Evolutionary conservation across 2,113 vertebrate genomes (phyloP).

Genomic region (Paratilapia polleni): DNA sequence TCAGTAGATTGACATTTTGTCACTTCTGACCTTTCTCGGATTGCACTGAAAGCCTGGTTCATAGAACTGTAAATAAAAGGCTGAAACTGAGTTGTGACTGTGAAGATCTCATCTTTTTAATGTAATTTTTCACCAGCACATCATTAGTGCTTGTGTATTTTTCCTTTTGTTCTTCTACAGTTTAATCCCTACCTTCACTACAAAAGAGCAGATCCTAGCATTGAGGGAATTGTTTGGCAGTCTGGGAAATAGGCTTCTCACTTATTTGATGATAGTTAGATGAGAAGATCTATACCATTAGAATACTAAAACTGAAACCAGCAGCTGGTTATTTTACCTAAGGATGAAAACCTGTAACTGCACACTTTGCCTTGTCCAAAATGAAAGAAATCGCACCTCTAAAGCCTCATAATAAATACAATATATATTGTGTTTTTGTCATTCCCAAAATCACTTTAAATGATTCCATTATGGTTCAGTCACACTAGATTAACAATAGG

Average conservation of each 20-base stretch:
- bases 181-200: neutral
- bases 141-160: neutral
- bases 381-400: neutral
- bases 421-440: neutral
- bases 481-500: neutral
- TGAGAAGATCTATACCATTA: neutral
- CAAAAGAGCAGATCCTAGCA: neutral
- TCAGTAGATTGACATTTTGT: slow-evolving; percentile 1
- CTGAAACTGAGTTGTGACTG: neutral
- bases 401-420: neutral
- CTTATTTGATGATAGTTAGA: neutral
- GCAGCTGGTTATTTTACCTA: neutral
- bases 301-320: neutral
- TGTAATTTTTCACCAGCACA: neutral
- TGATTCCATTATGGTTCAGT: neutral
- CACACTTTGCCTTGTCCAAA: neutral
- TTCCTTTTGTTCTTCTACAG: neutral
- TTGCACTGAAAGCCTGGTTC: neutral
- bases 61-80: neutral
- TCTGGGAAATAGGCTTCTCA: neutral
- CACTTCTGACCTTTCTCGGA: neutral
- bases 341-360: neutral
- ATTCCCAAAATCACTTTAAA: neutral
- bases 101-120: neutral
- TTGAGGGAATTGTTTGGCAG: neutral